Evolutionary conservation across 2,113 vertebrate genomes (phyloP), one percentile per base, ranked within the genome.

Genomic region (Orthonyx spaldingii): DNA sequence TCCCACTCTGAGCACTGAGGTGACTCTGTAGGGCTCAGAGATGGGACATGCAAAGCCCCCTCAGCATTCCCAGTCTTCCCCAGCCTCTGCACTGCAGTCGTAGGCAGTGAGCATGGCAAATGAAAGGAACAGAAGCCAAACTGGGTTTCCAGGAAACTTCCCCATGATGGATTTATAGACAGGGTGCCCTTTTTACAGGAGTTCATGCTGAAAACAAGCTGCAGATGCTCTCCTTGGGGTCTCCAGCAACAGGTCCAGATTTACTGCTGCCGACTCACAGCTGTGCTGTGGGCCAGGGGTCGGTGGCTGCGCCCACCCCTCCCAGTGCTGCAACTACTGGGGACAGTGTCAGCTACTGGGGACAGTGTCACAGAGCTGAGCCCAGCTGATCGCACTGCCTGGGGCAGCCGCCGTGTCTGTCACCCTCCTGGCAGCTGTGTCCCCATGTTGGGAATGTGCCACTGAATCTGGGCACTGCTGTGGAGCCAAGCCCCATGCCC

Each of bases 181-280:
- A 78, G 4, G 5, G 33, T 91, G 96, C 94, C 95, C 94, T 96
- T 97, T 96, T 87, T 85, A 96, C 94, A 89, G 94, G 94, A 97
- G 96, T 95, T 97, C 95, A 95, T 1, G 10, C 89, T 76, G 94
- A 41, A 97, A 97, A 94, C 61, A 81, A 96, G 96, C 95, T 91
- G 94, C 96, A 96, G 93, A 96, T 95, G 93, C 94, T 94, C 87
- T 97, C 87, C 89, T 95, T 77, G 66, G 74, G 63, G 69, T 91
- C 95, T 83, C 65, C 86, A 88, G 87, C 89, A 68, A 75, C 0
- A 7, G 87, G 74, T 37, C 59, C 89, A 71, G 91, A 92, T 97
- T 96, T 96, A 84, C 74, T 71, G 96, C 89, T 18, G 69, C 82
- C 0, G 8, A 50, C 90, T 93, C 4, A 6, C 79, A 69, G 92